A percentile compares a stretch with the other conserved stretches of the same genome.
These are phyloP conservation scores for Podiceps cristatus DNA, from an alignment of 2,113 vertebrate species.

Conservation along the genomic window DNA sequence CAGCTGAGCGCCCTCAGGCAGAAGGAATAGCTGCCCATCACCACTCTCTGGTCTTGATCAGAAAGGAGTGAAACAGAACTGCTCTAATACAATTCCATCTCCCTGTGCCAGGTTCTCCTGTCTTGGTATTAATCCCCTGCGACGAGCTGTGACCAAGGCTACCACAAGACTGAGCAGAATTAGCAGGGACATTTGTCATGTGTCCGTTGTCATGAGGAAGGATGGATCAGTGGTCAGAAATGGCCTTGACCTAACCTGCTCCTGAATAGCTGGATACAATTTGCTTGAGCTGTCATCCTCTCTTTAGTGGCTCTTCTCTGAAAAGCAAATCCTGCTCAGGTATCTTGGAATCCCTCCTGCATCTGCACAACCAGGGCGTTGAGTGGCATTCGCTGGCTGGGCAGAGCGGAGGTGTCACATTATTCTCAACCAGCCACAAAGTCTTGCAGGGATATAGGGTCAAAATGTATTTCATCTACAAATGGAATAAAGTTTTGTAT, in stretches of 20 bases:
- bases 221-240: constrained; percentile 2
- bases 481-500: constrained; percentile 15
- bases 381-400: neutral
- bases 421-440: neutral
- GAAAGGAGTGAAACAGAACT: neutral
- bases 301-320: neutral
- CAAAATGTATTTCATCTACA: constrained; percentile 19
- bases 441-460: neutral
- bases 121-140: constrained; percentile 39
- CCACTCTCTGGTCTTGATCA: neutral
- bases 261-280: neutral
- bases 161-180: constrained; percentile 44
- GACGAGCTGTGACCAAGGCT: constrained; percentile 10
- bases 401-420: neutral
- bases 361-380: neutral
- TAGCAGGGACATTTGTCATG: constrained; percentile 29
- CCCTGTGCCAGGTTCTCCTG: neutral
- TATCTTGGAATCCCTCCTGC: neutral
- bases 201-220: neutral
- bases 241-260: constrained; percentile 44
- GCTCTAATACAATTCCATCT: constrained; percentile 8
- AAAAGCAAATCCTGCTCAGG: neutral
- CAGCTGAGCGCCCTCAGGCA: constrained; percentile 30
- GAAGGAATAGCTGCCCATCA: constrained; percentile 19
- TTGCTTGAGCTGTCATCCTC: constrained; percentile 14